Base-by-base conservation (phyloP, 1,140 invertebrate species). In the Yoshiicerus persimilis region DNA sequence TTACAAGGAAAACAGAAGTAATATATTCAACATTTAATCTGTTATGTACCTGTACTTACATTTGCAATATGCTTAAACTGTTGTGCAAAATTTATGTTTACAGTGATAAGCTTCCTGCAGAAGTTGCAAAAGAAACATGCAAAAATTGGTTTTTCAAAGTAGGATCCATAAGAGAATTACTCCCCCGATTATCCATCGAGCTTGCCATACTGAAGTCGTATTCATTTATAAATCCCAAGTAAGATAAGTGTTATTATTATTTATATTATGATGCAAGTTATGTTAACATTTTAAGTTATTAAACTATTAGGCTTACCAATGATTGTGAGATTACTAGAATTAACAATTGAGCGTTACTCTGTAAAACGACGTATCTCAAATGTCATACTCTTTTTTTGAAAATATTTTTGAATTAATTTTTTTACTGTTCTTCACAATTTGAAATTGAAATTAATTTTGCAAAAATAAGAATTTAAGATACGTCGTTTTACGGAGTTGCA, bases 111-210 rank as follows among this genome's bases (percentile, higher is more conserved):
- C 95, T 98, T 13, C 95, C 96, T 16, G 70, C 85, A 11, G 97
- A 98, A 92, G 94, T 95, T 88, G 97, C 98, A 0, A 97, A 97
- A 92, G 98, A 99, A 93, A 99, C 97, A 10, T 99, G 98, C 92
- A 95, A 97, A 88, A 99, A 99, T 94, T 99, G 98, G 98, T 98
- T 99, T 93, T 99, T 97, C 93, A 99, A 99, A 94, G 98, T 99
- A 92, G 97, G 98, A 1, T 99, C 98, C 1, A 99, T 99, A 89
- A 94, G 98, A 91, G 98, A 99, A 93, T 92, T 99, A 16, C 94
- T 99, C 27, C 98, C 98, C n/a, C 94, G 98, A 39, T 93, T 99
- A 10, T 99, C 98, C 92, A 95, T 99, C 88, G 98, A 99, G 94
- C 96, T 97, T 93, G 96, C 98, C 10, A 95, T 99, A 88, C 93